These are phyloP conservation scores for Lordiphosa mommai DNA, from an alignment of 1,140 invertebrate species.

Conservation along the genomic window DNA sequence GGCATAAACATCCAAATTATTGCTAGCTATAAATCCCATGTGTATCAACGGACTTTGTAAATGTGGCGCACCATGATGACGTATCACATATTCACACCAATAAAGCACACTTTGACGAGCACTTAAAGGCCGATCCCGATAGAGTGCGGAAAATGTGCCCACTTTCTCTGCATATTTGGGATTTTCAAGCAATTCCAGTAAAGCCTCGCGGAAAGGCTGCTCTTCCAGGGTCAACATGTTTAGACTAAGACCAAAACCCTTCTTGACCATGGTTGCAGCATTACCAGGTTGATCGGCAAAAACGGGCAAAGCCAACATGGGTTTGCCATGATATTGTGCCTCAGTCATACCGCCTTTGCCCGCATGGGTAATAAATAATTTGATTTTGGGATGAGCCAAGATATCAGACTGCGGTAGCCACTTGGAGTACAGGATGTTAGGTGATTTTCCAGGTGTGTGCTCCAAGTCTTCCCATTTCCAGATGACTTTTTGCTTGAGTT, in stretches of 20 bases:
- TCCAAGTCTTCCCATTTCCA: constrained; percentile 80
- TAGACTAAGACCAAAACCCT: constrained; percentile 80
- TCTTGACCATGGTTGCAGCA: constrained; percentile 39
- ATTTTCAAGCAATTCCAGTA: constrained; percentile 45
- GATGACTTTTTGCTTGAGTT: constrained; percentile 79
- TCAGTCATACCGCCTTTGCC: constrained; percentile 82
- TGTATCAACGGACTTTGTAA: constrained; percentile 62
- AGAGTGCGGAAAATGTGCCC: constrained; percentile 26
- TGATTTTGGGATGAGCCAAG: constrained; percentile 82
- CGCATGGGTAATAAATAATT: constrained; percentile 86
- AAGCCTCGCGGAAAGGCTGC: constrained; percentile 40
- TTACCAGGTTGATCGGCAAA: constrained; percentile 71
- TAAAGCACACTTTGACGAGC: constrained; percentile 32
- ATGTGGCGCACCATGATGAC: constrained; percentile 78
- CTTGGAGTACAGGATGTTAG: constrained; percentile 81
- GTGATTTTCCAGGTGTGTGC: constrained; percentile 76
- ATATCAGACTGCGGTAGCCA: constrained; percentile 83
- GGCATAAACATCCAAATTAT: constrained; percentile 14
- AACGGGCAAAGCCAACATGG: constrained; percentile 80
- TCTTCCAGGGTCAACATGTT: constrained; percentile 69
- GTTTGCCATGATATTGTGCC: constrained; percentile 80
- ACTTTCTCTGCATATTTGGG: constrained; percentile 30
- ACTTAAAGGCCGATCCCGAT: constrained; percentile 47
- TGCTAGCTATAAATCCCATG: constrained; percentile 24
- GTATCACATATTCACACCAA: constrained; percentile 59